Evolutionary conservation across 2,113 vertebrate genomes (phyloP).

Genomic region (Poeciliopsis prolifica): DNA sequence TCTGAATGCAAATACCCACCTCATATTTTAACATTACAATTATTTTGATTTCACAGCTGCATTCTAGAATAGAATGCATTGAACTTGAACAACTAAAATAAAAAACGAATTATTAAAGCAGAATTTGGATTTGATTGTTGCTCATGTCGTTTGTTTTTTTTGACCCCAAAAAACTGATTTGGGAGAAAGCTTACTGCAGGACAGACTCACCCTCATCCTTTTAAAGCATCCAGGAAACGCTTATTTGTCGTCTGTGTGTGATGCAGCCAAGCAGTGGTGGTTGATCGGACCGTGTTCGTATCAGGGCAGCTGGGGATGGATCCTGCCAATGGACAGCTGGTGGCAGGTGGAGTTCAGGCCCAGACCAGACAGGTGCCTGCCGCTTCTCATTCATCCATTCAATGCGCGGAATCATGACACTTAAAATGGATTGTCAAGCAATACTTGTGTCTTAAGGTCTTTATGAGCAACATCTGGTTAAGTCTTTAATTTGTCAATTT

Average conservation of each 20-base stretch:
- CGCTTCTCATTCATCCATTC: not conserved
- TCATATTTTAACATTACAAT: no score
- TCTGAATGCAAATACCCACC: not conserved
- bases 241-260: slow-evolving; percentile 23
- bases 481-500: not conserved
- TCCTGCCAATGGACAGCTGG: slow-evolving; percentile 85
- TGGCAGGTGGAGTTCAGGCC: slow-evolving; percentile 86
- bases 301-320: slow-evolving; percentile 93
- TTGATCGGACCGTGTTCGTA: slow-evolving; percentile 91
- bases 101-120: not conserved
- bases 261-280: slow-evolving; percentile 92
- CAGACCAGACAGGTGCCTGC: slow-evolving; percentile 87
- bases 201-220: not conserved
- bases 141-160: no score
- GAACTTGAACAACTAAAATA: not conserved
- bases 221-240: not conserved
- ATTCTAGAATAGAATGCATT: not conserved
- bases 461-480: not conserved
- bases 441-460: not conserved
- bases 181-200: not conserved
- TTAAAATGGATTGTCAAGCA: not conserved
- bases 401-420: not conserved
- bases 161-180: no score
- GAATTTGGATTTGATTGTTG: not conserved
- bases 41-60: not conserved